A percentile compares a stretch with the other conserved stretches of the same genome.
Conservation (phyloP, 2,888 invertebrate species). For the Caenorhabditis sp. region DNA sequence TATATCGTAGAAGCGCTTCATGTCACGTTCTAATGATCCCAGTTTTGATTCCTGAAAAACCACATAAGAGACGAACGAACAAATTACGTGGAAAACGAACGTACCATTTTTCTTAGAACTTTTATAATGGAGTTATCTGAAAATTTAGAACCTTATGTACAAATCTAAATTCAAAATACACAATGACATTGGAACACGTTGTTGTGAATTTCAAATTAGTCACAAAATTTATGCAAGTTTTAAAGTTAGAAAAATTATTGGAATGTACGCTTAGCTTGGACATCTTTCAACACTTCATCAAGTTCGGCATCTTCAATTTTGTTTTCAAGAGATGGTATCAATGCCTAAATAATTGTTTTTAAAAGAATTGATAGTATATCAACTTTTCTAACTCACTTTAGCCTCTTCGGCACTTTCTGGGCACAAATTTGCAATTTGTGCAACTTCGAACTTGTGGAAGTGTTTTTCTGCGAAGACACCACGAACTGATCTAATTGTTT, state of each 20-base stretch:
- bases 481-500: constrained; percentile 93
- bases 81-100: no score
- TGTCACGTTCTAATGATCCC: no score
- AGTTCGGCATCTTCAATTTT: constrained; percentile 97
- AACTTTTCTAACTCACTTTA: constrained; percentile 75
- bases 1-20: no score
- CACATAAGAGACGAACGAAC: no score
- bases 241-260: constrained; percentile 74
- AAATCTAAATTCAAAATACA: no score
- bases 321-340: constrained; percentile 79
- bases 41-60: no score
- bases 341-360: constrained; percentile 30
- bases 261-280: constrained; percentile 95
- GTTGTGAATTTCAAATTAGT: not conserved
- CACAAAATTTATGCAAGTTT: not conserved
- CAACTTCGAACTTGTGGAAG: constrained; percentile 95
- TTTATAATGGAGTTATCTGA: no score
- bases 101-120: no score
- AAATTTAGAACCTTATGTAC: no score
- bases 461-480: constrained; percentile 78
- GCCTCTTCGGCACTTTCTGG: constrained; percentile 98
- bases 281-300: constrained; percentile 93
- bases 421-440: constrained; percentile 95
- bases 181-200: no score
- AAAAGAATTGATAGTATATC: constrained; percentile 3